Conservation (phyloP, 1,140 invertebrate genomes). For the Nilaparvata lugens region DNA sequence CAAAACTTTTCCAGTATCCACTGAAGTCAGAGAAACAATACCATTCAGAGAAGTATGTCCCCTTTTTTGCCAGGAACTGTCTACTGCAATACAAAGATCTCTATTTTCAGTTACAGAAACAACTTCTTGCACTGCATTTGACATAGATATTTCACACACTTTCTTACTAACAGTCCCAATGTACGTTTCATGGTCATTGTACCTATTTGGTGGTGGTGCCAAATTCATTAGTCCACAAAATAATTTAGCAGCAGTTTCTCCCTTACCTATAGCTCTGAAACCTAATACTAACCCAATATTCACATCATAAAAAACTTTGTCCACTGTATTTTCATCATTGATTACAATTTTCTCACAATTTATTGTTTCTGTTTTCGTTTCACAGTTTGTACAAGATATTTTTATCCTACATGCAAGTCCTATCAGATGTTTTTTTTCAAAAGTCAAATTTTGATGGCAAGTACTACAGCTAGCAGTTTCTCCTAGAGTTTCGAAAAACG, state of each 20-base stretch:
- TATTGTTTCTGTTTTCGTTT: no score
- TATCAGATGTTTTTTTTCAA: neutral
- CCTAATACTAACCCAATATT: neutral
- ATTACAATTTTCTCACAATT: neutral
- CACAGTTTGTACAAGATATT: no score
- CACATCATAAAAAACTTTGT: neutral
- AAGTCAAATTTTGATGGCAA: neutral
- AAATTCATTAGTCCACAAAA: neutral
- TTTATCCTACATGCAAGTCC: neutral
- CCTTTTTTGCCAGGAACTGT: neutral
- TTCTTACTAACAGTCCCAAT: neutral
- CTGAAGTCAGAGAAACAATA: constrained; percentile 7
- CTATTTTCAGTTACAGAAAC: neutral
- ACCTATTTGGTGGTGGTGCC: neutral
- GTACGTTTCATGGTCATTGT: neutral
- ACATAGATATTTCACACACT: neutral
- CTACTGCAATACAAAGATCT: constrained; percentile 1
- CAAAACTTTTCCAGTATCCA: constrained; percentile 1
- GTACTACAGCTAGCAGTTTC: no score
- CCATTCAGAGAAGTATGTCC: constrained; percentile 1
- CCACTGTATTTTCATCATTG: neutral
- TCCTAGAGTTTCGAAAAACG: no score
- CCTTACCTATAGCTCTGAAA: neutral
- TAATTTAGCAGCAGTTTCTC: neutral
- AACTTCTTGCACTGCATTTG: neutral